phyloP scores from a whole-genome alignment of 2,888 invertebrate species.

The Scrobipalpa atriplicella region DNA sequence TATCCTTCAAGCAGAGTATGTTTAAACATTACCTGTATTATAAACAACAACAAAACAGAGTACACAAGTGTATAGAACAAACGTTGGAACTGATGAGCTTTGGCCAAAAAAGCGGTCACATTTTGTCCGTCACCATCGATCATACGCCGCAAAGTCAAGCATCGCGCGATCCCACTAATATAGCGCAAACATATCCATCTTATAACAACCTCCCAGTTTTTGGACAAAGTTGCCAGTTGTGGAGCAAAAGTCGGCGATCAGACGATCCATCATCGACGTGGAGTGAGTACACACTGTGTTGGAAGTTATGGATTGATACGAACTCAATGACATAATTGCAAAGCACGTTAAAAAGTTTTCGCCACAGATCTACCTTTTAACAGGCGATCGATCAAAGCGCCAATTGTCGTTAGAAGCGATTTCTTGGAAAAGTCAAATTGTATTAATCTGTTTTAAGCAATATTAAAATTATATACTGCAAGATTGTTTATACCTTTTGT shows the following conservation, averaged over 20 bases:
- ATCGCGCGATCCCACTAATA: background rate
- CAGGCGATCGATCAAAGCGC: background rate
- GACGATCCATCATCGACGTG: constrained; percentile 19
- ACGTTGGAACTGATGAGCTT: background rate
- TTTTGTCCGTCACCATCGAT: constrained; percentile 8
- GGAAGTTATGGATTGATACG: constrained; percentile 20
- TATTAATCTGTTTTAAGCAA: background rate
- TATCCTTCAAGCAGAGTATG: no score
- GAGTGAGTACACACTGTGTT: background rate
- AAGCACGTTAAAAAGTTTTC: background rate
- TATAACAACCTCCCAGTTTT: constrained; percentile 11
- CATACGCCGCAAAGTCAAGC: constrained; percentile 15
- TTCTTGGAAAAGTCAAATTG: background rate
- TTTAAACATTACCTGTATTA: no score
- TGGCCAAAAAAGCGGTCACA: constrained; percentile 9
- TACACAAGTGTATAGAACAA: no score
- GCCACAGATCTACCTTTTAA: background rate
- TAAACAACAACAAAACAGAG: no score
- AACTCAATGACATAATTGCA: background rate
- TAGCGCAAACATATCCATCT: constrained; percentile 22
- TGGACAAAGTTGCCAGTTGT: constrained; percentile 23
- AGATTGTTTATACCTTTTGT: no score
- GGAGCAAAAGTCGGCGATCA: constrained; percentile 21
- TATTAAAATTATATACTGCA: no score
- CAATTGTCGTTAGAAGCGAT: background rate